These are phyloP conservation scores for Thelaira solivaga DNA, from an alignment of 2,888 invertebrate genomes.

Conservation along the genomic window DNA sequence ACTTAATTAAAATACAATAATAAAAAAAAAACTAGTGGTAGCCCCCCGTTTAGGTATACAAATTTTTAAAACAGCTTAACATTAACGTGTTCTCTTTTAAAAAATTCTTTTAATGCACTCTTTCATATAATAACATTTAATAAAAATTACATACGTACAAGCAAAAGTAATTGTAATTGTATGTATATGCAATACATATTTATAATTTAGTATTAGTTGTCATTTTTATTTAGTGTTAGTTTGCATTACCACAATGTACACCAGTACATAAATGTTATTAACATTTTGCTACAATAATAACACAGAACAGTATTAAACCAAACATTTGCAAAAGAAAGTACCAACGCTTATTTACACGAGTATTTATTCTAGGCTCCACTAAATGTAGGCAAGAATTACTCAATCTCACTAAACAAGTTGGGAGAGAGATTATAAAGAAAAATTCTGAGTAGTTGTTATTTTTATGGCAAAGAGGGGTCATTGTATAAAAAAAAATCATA, in stretches of 20 bases:
- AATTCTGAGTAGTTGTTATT: constrained; percentile 23
- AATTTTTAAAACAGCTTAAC: too few species aligned
- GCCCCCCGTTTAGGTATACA: too few species aligned
- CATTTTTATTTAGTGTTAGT: neutral
- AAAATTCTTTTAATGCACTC: too few species aligned
- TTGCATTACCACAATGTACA: neutral
- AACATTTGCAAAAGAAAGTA: neutral
- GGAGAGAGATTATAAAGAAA: constrained; percentile 22
- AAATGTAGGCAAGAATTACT: constrained; percentile 10
- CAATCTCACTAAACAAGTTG: constrained; percentile 24
- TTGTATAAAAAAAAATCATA: neutral
- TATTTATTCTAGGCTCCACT: neutral
- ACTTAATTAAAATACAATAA: too few species aligned
- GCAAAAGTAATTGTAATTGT: too few species aligned
- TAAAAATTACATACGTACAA: too few species aligned
- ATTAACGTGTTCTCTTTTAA: too few species aligned
- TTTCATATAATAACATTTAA: too few species aligned
- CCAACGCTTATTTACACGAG: constrained; percentile 12
- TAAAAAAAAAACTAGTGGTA: too few species aligned
- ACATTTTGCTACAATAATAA: constrained; percentile 19
- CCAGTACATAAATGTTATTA: neutral
- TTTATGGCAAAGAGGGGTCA: constrained; percentile 9
- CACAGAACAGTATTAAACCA: neutral
- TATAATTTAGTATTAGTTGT: neutral
- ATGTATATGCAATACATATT: too few species aligned